Conservation (phyloP, 2,888 invertebrate species). For the Calliopum simillimum region DNA sequence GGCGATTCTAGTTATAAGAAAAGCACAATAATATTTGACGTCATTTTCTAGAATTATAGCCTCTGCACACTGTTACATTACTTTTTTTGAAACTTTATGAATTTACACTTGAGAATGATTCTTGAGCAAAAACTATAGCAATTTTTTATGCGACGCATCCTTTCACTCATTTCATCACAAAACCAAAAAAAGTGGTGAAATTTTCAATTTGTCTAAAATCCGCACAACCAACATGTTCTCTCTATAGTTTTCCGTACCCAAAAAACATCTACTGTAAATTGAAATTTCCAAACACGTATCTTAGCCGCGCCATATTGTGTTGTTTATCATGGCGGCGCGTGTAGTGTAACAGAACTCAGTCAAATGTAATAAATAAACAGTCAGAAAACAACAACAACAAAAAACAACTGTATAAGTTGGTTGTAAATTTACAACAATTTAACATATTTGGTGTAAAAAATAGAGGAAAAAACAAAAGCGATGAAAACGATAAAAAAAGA, state of each 20-base stretch:
- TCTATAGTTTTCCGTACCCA: background rate
- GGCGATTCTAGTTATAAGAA: no score
- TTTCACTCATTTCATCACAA: no score
- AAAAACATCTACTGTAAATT: background rate
- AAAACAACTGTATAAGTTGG: background rate
- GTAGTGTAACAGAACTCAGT: no score
- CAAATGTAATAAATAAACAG: no score
- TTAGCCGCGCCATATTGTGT: background rate
- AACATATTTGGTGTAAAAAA: background rate
- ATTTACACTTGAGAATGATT: no score
- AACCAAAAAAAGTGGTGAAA: slow-evolving; percentile 4
- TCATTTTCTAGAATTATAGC: no score
- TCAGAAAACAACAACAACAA: background rate
- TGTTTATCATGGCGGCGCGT: background rate
- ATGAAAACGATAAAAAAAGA: no score
- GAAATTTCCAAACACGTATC: slow-evolving; percentile 7
- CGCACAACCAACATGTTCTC: background rate
- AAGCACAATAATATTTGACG: no score
- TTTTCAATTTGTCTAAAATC: slow-evolving; percentile 12
- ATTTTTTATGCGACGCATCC: no score
- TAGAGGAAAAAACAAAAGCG: background rate
- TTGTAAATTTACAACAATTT: slow-evolving; percentile 16
- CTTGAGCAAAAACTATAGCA: no score
- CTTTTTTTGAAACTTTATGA: no score
- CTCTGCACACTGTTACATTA: no score